A percentile compares a stretch with the other conserved stretches of the same genome.
Conservation (phyloP, 2,888 invertebrate genomes). For the Sinelater perroti region DNA sequence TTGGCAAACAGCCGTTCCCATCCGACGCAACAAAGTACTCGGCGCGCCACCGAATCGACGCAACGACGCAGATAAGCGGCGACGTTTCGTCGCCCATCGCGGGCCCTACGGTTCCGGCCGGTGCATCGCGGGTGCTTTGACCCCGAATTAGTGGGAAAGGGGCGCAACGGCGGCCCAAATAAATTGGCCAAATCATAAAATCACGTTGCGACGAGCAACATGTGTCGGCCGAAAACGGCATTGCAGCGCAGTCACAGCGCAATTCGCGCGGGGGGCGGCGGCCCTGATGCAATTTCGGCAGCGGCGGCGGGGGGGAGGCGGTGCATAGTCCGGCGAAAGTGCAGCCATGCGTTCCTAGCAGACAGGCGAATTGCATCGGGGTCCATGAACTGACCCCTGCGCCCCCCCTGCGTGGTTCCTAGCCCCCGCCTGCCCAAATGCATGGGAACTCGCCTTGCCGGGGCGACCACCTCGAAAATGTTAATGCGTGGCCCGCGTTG, state of each 20-base stretch:
- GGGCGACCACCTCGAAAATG: conserved; percentile 47
- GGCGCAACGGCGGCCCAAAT: conserved; percentile 26
- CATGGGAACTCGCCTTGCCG: conserved; percentile 47
- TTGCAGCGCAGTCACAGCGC: conserved; percentile 37
- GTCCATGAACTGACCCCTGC: conserved; percentile 53
- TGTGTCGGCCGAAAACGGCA: conserved; percentile 35
- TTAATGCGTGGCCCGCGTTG: conserved; percentile 33
- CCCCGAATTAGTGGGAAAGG: conserved; percentile 17
- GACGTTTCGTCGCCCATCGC: no score
- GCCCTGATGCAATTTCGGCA: conserved; percentile 39
- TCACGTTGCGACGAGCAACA: conserved; percentile 35
- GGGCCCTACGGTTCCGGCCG: no score
- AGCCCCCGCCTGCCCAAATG: conserved; percentile 44
- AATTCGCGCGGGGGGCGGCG: conserved; percentile 28
- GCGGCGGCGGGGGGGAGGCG: conserved; percentile 43
- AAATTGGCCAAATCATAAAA: conserved; percentile 32
- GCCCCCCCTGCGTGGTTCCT: conserved; percentile 38
- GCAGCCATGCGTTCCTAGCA: conserved; percentile 63
- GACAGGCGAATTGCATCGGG: conserved; percentile 61
- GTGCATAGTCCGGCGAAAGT: conserved; percentile 61
- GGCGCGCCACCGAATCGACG: no score
- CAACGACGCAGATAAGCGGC: no score
- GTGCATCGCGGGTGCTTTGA: conserved; percentile 29
- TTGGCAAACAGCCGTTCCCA: no score
- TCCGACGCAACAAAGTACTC: no score